Base-by-base conservation (phyloP, 2,888 invertebrate species). In the Zaprionus bogoriensis region DNA sequence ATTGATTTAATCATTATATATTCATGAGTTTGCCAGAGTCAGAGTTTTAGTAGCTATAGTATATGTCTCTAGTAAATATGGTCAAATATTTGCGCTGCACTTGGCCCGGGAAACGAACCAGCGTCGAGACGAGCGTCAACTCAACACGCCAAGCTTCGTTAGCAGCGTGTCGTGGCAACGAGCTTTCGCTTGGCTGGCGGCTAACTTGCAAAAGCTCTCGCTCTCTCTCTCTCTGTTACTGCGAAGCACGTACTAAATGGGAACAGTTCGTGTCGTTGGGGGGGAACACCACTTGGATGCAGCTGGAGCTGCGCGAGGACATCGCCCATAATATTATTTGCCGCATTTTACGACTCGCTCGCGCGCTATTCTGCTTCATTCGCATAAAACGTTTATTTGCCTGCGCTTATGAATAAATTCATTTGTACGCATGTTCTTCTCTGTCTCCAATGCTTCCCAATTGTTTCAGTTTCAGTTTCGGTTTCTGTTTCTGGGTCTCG, bases 331-430 rank as follows among this genome's bases (percentile, higher is more conserved):
- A 50, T 42, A 30, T 41, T 69, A 50, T 46, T 38, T 52, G 48
- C 69, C 23, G 12, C 22, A 23, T 32, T 45, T 55, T 58, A 42
- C 39, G 42, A 41, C 17, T 14, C 10, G n/a, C n/a, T n/a, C 3
- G 44, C 5, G 27, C 39, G 57, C 52, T 46, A 25, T 54, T 45
- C 72, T 55, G 42, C 38, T 38, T 48, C 53, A 54, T 54, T 77
- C 51, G n/a, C 83, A 82, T 82, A 82, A 82, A 85, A 57, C 79
- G 83, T 82, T 80, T 87, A 85, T 63, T 54, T 48, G 61, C 36
- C 47, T 39, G 54, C 63, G 64, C 41, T 52, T 59, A 66, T 84
- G 81, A 79, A 81, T 67, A 45, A 67, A 54, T 71, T 74, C 71
- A 70, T 69, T 70, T 44, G 53, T 51, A 66, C 52, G 67, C 73